Conservation (phyloP, 2,797 vertebrate species). For the Fratercula arctica region DNA sequence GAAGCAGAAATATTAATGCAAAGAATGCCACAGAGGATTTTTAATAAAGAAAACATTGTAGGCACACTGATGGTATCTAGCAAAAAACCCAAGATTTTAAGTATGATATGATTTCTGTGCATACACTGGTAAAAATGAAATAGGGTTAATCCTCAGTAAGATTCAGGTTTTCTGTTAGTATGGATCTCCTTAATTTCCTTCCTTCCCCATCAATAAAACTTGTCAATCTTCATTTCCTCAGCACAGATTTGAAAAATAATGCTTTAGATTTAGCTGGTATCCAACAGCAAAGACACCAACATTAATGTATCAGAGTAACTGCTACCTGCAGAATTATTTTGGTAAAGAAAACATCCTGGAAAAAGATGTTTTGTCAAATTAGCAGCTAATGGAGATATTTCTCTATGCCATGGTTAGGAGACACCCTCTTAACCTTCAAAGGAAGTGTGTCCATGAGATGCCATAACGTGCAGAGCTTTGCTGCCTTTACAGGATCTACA, state of each 20-base stretch:
- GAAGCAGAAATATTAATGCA: slow-evolving; percentile 42
- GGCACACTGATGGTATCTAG: not conserved
- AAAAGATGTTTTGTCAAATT: not conserved
- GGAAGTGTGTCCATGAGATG: not conserved
- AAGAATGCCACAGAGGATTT: not conserved
- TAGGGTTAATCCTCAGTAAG: not conserved
- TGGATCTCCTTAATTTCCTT: not conserved
- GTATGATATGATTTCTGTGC: not conserved
- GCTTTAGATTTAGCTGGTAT: not conserved
- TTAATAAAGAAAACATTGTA: not conserved
- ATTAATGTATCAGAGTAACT: not conserved
- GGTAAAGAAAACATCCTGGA: not conserved
- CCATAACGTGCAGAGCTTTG: not conserved
- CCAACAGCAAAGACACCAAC: not conserved
- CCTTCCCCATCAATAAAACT: not conserved
- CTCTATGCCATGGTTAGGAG: not conserved
- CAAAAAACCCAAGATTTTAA: not conserved
- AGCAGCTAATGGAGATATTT: not conserved
- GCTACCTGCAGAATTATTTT: not conserved
- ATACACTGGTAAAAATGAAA: not conserved
- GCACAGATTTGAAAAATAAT: not conserved
- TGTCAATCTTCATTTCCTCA: not conserved
- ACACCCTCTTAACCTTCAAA: not conserved
- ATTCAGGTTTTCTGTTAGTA: not conserved
- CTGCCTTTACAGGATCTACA: slow-evolving; percentile 5